phyloP scores from a whole-genome alignment of 2,888 invertebrate genomes.

The Lepas anatifera region DNA sequence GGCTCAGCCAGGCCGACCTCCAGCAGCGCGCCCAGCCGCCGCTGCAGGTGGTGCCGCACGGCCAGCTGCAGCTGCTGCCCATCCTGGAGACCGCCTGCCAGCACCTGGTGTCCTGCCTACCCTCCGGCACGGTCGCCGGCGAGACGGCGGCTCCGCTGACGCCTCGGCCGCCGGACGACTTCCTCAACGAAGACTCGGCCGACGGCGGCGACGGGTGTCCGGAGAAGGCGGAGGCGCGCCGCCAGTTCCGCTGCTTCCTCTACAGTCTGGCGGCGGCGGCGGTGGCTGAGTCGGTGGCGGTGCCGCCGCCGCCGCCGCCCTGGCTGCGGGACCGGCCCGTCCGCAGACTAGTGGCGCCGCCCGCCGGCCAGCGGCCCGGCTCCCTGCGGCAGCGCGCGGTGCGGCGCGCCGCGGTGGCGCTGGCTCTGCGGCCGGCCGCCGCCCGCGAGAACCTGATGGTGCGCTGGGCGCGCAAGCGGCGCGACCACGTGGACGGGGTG shows the following conservation, averaged over 20 bases:
- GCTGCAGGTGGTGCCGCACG: constrained; percentile 38
- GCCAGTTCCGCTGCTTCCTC: constrained; percentile 35
- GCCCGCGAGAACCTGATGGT: constrained; percentile 45
- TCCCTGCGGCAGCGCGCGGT: constrained; percentile 41
- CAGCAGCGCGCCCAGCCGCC: constrained; percentile 38
- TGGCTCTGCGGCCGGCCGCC: constrained; percentile 41
- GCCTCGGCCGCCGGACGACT: not conserved
- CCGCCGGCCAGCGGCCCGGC: constrained; percentile 34
- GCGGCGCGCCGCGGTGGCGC: constrained; percentile 41
- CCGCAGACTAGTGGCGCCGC: not conserved
- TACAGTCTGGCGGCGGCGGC: constrained; percentile 51
- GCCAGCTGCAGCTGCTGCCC: constrained; percentile 31
- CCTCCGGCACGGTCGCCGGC: not conserved
- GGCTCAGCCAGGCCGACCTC: constrained; percentile 37
- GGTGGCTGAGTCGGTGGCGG: constrained; percentile 41
- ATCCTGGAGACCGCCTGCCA: constrained; percentile 26
- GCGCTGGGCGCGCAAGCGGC: constrained; percentile 49
- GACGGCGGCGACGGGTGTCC: not conserved
- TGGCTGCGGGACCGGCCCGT: constrained; percentile 42
- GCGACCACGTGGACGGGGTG: constrained; percentile 58
- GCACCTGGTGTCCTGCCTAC: constrained; percentile 7
- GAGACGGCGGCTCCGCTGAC: not conserved
- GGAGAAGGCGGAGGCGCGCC: constrained; percentile 24
- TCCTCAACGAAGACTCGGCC: not conserved
- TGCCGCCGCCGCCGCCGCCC: constrained; percentile 36